These are phyloP conservation scores for Neomorphus geoffroyi DNA, from an alignment of 2,797 vertebrate genomes.

Conservation along the genomic window DNA sequence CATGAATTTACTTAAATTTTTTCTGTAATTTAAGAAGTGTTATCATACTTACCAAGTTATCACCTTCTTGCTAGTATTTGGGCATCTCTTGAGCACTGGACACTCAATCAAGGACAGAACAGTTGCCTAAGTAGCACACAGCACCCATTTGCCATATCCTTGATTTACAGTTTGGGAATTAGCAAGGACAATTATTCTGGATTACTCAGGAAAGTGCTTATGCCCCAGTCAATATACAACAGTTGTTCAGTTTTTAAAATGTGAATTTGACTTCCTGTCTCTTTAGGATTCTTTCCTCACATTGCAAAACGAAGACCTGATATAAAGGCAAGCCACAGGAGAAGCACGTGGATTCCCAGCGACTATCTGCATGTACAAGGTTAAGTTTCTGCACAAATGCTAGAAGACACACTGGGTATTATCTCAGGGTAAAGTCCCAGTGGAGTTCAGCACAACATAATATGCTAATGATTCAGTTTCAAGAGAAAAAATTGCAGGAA, in stretches of 20 bases:
- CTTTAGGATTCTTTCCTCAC: background rate
- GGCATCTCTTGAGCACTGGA: background rate
- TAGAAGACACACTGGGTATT: background rate
- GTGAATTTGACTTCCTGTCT: background rate
- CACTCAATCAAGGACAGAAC: background rate
- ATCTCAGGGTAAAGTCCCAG: background rate
- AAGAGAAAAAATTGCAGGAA: background rate
- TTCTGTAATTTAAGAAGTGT: slow-evolving; percentile 12
- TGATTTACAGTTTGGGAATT: background rate
- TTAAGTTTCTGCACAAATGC: background rate
- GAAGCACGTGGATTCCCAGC: background rate
- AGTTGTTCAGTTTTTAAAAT: background rate
- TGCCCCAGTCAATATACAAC: background rate
- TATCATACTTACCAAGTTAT: background rate
- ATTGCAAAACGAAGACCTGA: background rate
- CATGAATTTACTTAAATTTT: slow-evolving; percentile 49
- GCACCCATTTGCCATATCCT: background rate
- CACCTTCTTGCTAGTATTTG: background rate
- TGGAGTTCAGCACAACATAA: background rate
- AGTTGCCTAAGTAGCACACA: background rate
- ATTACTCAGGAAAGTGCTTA: background rate
- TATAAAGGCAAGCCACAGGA: background rate
- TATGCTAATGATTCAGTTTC: background rate
- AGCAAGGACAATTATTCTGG: background rate
- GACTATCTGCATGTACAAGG: background rate